Evolutionary conservation across 2,797 vertebrate species (phyloP), one percentile per base, ranked within the genome.

Genomic region (Enteromius fasciolatus): DNA sequence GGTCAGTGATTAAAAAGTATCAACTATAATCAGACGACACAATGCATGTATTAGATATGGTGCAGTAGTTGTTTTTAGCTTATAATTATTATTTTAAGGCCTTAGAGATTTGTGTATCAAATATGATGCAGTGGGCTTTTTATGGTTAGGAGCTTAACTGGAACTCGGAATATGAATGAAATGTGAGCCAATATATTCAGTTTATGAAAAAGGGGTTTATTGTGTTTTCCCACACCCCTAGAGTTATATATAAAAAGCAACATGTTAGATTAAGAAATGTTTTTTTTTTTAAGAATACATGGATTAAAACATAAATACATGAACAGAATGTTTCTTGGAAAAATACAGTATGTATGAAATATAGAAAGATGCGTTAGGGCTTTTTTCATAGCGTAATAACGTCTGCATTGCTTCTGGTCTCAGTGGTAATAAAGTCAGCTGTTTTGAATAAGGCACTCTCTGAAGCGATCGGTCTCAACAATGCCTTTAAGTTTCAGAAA

Each of bases 231-330:
- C 64, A 89, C 86, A 89, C 85, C 91, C 90, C 41, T 74, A 50
- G 70, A 68, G 83, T 80, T 88, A 88, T 86, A 91, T 90, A 90
- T 88, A 90, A 92, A 52, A 90, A 84, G 76, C 88, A 88, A 85
- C 70, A 83, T 89, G 91, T 92, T 93, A 92, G 90, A 87, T 86
- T 84, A 72, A 89, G 89, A 86, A 89, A 89, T 36, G 81, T 39
- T 82, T 33, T 70, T 85, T 46, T 46, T 46, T 46, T 46, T 46
- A 88, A 84, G 88, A 92, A 91, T 92, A 92, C 86, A 92, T 86
- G 85, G 91, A 93, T 93, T 94, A 93, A 92, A 82, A 89, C 83
- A 86, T 94, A 94, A 94, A 94, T 94, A 94, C 90, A 93, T 75
- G 80, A 84, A 90, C 63, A 77, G 85, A 70, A 84, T 83, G 41